Percentiles rank a stretch among this genome's conserved stretches.
phyloP scores from a whole-genome alignment of 1,140 invertebrate genomes.

The Lucilia cuprina region DNA sequence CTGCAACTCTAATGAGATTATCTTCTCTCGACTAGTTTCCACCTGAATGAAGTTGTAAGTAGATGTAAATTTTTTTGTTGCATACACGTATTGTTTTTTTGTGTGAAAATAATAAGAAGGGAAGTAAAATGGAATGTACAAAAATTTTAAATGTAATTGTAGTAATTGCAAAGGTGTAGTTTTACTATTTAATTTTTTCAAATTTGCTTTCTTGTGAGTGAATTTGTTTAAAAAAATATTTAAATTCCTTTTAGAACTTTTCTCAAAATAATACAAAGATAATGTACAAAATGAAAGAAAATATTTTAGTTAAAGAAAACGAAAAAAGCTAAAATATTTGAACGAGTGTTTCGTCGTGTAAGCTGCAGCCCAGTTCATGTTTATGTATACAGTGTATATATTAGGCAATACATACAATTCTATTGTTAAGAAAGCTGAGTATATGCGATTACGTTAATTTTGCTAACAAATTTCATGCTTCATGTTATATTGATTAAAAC shows the following conservation, averaged over 20 bases:
- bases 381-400: neutral
- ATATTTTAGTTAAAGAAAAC: neutral
- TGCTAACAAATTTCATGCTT: no score
- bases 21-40: conserved; percentile 86
- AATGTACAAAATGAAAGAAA: neutral
- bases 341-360: neutral
- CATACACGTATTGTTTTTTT: neutral
- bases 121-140: neutral
- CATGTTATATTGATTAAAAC: no score
- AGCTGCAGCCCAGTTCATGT: neutral
- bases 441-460: no score
- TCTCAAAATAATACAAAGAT: neutral
- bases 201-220: neutral
- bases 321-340: neutral
- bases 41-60: conserved; percentile 68
- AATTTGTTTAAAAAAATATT: neutral
- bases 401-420: neutral
- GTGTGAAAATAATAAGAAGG: neutral
- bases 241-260: neutral
- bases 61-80: conserved; percentile 44
- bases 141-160: neutral
- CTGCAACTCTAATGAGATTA: conserved; percentile 81
- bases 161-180: neutral
- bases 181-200: neutral
- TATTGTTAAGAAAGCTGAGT: no score